A percentile compares a stretch with the other conserved stretches of the same genome.
These are phyloP conservation scores for Thereva nobilitata DNA, from an alignment of 2,888 invertebrate genomes.

Conservation along the genomic window DNA sequence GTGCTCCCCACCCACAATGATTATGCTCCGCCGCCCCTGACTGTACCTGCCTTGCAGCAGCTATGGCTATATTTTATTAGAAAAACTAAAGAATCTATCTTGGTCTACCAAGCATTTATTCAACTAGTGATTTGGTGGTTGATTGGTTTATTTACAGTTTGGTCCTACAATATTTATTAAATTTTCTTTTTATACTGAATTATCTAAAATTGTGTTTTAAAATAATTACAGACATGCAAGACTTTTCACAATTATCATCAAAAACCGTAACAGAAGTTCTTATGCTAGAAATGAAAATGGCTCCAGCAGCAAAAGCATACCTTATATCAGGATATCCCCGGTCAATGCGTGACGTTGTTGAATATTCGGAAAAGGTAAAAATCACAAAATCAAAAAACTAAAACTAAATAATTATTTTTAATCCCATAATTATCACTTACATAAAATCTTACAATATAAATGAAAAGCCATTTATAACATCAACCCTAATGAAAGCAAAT, in stretches of 20 bases:
- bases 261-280: conserved; percentile 87
- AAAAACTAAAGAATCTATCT: no score
- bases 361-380: conserved; percentile 87
- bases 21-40: no score
- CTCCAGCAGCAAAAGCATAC: conserved; percentile 83
- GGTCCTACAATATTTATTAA: background rate
- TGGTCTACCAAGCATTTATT: no score
- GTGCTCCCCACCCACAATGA: no score
- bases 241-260: conserved; percentile 82
- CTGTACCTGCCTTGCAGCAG: no score
- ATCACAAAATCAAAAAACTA: background rate
- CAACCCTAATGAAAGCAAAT: no score
- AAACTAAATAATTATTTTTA: background rate
- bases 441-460: no score
- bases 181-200: background rate
- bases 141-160: no score
- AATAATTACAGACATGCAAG: conserved; percentile 73
- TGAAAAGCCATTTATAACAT: no score
- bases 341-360: conserved; percentile 89
- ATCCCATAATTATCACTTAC: conserved; percentile 3
- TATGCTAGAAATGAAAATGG: conserved; percentile 93
- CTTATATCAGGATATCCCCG: conserved; percentile 88
- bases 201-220: background rate
- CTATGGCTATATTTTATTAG: no score
- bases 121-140: no score